Base-by-base conservation (phyloP, 2,797 vertebrate species). In the Chiloscyllium punctatum region DNA sequence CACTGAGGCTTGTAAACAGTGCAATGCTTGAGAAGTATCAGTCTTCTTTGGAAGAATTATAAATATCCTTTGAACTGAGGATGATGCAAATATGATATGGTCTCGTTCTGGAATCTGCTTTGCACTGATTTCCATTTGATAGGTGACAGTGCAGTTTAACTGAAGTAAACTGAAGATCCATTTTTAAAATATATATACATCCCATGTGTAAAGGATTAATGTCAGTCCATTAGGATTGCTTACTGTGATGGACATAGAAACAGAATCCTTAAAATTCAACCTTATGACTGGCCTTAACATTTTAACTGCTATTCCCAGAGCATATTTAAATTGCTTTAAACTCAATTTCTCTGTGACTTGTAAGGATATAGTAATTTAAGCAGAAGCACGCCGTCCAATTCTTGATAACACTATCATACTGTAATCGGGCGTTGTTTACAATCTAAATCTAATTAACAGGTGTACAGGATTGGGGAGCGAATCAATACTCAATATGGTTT, bases 381-480 rank as follows among this genome's bases (percentile, higher is more conserved):
- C 96, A 98, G 98, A 98, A 97, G 97, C 97, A 98, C 97, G 97
- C 97, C 97, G 97, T 97, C 98, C 97, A 97, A 96, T 97, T 96
- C 96, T 97, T 97, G 97, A 97, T 97, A 98, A 97, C 97, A 96
- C 97, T 97, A 97, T 98, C 97, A 97, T 97, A 97, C 97, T 96
- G 96, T 96, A 97, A 97, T 97, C 97, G 97, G 98, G 71, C 95
- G 96, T 98, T 98, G 98, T 98, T 98, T 98, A 98, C 97, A 97
- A 97, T 98, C 98, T 98, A 98, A 98, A 98, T 98, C 98, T 98
- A 98, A 98, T 98, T 98, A 98, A 98, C 97, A 97, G 94, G 74
- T 97, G 97, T 97, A 97, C 97, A 97, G 96, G 96, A 95, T 97
- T 97, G 96, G 97, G 96, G 96, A 96, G 96, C 87, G 95, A 97